Conservation (phyloP, 2,113 vertebrate species). For the Myanophis thanlyinensis region DNA sequence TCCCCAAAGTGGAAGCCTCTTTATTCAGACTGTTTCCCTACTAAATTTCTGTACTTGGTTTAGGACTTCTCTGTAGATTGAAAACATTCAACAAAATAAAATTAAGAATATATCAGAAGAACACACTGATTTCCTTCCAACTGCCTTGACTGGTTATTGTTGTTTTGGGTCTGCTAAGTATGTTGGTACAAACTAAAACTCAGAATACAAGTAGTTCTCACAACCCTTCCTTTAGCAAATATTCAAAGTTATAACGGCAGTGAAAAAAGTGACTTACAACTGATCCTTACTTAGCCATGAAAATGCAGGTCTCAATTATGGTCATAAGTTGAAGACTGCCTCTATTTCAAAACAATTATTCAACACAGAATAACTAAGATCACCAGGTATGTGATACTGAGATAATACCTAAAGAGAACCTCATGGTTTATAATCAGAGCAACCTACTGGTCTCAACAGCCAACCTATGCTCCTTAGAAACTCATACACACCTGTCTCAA, state of each 20-base stretch:
- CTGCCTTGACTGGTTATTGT: background rate
- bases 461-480: background rate
- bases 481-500: no score
- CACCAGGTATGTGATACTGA: background rate
- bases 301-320: no score
- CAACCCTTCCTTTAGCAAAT: no score
- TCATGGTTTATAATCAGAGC: background rate
- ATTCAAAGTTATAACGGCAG: no score
- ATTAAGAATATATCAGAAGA: background rate
- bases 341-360: background rate
- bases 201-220: background rate
- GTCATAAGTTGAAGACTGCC: no score
- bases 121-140: background rate
- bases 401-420: background rate
- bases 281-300: no score
- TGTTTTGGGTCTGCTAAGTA: background rate
- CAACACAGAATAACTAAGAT: background rate
- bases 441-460: background rate
- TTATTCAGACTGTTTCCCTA: background rate
- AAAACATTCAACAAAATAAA: background rate
- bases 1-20: background rate
- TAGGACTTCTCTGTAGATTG: background rate
- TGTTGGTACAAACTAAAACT: background rate
- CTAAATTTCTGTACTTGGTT: background rate
- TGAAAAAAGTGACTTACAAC: no score